phyloP scores from a whole-genome alignment of 1,140 invertebrate species.

The Schlechtendalia chinensis region DNA sequence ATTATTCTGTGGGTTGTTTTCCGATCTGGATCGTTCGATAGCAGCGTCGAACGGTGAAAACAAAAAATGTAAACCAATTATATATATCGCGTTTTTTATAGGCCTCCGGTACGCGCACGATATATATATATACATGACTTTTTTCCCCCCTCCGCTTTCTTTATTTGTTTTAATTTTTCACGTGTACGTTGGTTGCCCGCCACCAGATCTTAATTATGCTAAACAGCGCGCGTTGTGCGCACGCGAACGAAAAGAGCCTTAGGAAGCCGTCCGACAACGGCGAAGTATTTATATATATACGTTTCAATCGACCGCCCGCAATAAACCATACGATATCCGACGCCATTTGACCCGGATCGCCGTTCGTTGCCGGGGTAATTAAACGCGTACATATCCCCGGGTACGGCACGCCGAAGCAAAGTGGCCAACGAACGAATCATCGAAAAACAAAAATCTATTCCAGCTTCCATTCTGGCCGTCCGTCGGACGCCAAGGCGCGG shows the following conservation, averaged over 20 bases:
- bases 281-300: too few relatives aligned
- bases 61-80: not conserved
- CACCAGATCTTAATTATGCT: conserved; percentile 40
- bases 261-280: conserved; percentile 5
- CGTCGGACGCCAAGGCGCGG: too few relatives aligned
- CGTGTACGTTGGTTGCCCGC: not conserved
- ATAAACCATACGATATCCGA: not conserved
- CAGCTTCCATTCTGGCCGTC: too few relatives aligned
- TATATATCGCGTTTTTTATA: not conserved
- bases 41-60: not conserved
- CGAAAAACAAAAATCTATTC: too few relatives aligned
- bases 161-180: not conserved
- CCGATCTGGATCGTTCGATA: conserved; percentile 29
- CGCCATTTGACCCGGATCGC: not conserved
- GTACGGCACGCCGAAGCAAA: too few relatives aligned
- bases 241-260: conserved; percentile 7
- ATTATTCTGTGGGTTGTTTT: conserved; percentile 27
- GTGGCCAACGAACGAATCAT: too few relatives aligned
- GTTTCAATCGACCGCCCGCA: not conserved
- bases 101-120: not conserved
- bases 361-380: not conserved
- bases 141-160: not conserved
- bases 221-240: not conserved
- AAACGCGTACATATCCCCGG: too few relatives aligned
- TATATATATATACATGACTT: not conserved